Evolutionary conservation across 2,113 vertebrate species (phyloP), one percentile per base, ranked within the genome.

Genomic region (Caloenas nicobarica): DNA sequence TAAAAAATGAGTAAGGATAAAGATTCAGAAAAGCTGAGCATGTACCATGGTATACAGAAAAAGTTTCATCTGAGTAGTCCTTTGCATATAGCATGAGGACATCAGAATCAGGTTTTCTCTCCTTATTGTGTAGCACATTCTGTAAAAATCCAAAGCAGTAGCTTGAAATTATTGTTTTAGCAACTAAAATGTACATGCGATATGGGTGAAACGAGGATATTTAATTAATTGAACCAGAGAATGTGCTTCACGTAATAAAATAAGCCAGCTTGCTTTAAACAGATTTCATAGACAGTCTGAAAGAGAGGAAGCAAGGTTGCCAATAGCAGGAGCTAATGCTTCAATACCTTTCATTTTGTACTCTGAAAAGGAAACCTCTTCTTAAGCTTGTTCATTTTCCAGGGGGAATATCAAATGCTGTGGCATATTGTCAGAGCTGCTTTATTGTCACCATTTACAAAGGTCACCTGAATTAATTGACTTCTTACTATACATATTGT

Each of bases 381-480:
- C 95, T 97, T 95, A 96, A 97, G 96, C 96, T 97, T 97, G 91
- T 95, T 97, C 97, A 90, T 97, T 97, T 98, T 96, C 79, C 88
- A 89, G 88, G 96, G 96, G 95, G 92, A 96, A 96, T 96, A 96
- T 96, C 0, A 57, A 98, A 97, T 88, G 94, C 91, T 71, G 57
- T 89, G 96, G 92, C 95, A 73, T 96, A 93, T 95, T 97, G 96
- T 97, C 95, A 96, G 96, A 91, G 83, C 92, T 96, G 83, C 95
- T 97, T 97, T 97, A 96, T 94, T 96, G 97, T 97, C 96, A 91
- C 96, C 94, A 76, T 96, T 97, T 97, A 95, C 97, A 98, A 97
- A 98, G 98, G 98, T 98, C 94, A 92, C 79, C 84, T 83, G 95
- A 97, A 98, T 98, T 97, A 98, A 98, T 95, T 97, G 96, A 97